Evolutionary conservation across 2,888 invertebrate genomes (phyloP), one percentile per base, ranked within the genome.

Genomic region (Philopedon plagiatum): DNA sequence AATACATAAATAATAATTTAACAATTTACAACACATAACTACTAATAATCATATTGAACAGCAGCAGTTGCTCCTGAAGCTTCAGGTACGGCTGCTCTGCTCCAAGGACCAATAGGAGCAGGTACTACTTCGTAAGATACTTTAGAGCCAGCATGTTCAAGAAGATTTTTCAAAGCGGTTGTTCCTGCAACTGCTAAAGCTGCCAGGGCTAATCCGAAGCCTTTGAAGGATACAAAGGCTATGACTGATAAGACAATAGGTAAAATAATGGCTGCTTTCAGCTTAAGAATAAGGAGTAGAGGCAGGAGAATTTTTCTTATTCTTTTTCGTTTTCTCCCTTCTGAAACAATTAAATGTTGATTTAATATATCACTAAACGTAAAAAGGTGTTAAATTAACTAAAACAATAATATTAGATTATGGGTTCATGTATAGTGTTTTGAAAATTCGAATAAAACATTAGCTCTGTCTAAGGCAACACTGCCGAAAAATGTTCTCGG

Each of bases 161-260:
- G 66, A 0, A 83, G 66, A 58, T 80, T 81, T 74, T 84, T 85
- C 49, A 85, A 78, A 4, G 82, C 85, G 0, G 82, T 80, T 0
- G 82, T 84, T 39, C 89, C 90, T 21, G 91, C 89, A 39, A 92
- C 85, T 37, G 90, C 84, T 73, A 92, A 85, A 26, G 91, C 90
- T 75, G 90, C 85, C 49, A 90, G 80, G 57, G 91, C 90, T 29
- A 89, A 88, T 69, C 89, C 90, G 63, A 92, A 85, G 64, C 90
- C 91, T 83, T 91, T 91, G 78, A 91, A 87, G 7, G 91, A 90
- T 57, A 91, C 87, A 73, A 91, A 83, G n/a, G 89, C 89, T 51
- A 92, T 87, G 67, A 88, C 81, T 21, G 89, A 88, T 74, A 92
- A 86, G 51, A 90, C 82, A 23, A 90, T 86, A 29, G 91, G 91